phyloP scores from a whole-genome alignment of 2,797 vertebrate genomes.

The Xiphorhynchus erythropygius region DNA sequence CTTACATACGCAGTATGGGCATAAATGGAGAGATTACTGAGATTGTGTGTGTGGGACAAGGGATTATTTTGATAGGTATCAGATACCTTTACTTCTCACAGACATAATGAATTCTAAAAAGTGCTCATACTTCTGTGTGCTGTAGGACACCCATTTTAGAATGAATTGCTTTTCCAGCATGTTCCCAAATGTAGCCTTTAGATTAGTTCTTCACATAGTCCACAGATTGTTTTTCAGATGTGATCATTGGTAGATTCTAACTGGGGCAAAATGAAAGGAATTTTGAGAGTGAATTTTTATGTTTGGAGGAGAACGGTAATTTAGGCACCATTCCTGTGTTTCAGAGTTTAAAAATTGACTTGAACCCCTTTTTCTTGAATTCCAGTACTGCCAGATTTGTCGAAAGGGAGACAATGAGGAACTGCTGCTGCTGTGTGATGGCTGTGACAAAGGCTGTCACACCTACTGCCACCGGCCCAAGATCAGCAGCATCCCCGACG shows the following conservation, averaged over 20 bases:
- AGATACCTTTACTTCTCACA: neutral
- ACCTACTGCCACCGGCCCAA: conserved; percentile 99
- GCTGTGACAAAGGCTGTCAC: conserved; percentile 98
- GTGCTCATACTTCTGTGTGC: conserved; percentile 35
- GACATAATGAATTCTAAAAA: neutral
- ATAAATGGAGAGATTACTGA: neutral
- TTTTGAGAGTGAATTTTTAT: neutral
- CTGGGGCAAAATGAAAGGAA: conserved; percentile 28
- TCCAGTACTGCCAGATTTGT: conserved; percentile 97
- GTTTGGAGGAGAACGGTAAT: conserved; percentile 31
- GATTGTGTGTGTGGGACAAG: neutral
- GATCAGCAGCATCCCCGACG: conserved; percentile 95
- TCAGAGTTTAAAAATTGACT: neutral
- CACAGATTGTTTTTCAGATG: neutral
- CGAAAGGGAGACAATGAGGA: conserved; percentile 98
- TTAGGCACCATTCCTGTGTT: neutral
- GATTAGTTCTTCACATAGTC: conserved; percentile 36
- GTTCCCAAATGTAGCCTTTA: conserved; percentile 24
- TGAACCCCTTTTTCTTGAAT: conserved; percentile 60
- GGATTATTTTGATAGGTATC: neutral
- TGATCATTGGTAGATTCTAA: neutral
- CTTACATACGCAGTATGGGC: neutral
- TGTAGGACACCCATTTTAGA: conserved; percentile 15
- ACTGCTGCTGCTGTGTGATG: conserved; percentile 94
- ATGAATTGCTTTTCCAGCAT: conserved; percentile 50